A percentile compares a stretch with the other conserved stretches of the same genome.
These are phyloP conservation scores for Xiphydria camelus DNA, from an alignment of 2,888 invertebrate genomes.

Conservation along the genomic window DNA sequence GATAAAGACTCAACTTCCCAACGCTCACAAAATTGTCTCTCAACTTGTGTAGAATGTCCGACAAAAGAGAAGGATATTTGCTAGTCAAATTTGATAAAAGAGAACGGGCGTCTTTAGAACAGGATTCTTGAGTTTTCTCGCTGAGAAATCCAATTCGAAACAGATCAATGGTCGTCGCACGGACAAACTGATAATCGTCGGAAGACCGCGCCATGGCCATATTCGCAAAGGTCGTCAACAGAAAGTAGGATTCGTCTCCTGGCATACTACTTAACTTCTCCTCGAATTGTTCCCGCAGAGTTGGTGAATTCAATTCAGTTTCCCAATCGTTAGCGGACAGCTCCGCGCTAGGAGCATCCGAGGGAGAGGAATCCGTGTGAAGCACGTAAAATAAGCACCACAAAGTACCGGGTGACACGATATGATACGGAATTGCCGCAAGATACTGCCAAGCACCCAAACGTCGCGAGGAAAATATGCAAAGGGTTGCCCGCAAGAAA, in stretches of 20 bases:
- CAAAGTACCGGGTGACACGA: slow-evolving; percentile 63
- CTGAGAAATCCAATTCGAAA: slow-evolving; percentile 77
- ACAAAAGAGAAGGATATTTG: slow-evolving; percentile 71
- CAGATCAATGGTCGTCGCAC: slow-evolving; percentile 68
- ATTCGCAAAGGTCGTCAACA: slow-evolving; percentile 77
- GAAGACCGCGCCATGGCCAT: slow-evolving; percentile 71
- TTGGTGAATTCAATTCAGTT: slow-evolving; percentile 57
- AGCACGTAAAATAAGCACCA: slow-evolving; percentile 71
- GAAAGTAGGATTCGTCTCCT: slow-evolving; percentile 75
- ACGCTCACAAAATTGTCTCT: slow-evolving; percentile 65
- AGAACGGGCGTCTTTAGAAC: slow-evolving; percentile 75
- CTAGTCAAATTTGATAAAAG: slow-evolving; percentile 71
- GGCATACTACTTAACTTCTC: slow-evolving; percentile 67
- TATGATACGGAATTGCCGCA: slow-evolving; percentile 72
- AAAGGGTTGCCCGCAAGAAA: slow-evolving; percentile 69
- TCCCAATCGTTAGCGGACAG: slow-evolving; percentile 55
- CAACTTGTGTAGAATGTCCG: slow-evolving; percentile 65
- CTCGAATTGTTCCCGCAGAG: slow-evolving; percentile 64
- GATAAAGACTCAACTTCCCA: slow-evolving; percentile 66
- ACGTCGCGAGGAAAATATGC: slow-evolving; percentile 72
- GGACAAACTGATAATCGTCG: slow-evolving; percentile 68
- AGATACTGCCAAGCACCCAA: slow-evolving; percentile 82
- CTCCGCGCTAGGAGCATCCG: slow-evolving; percentile 35
- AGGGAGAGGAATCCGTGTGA: slow-evolving; percentile 61
- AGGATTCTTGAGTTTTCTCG: slow-evolving; percentile 69